Evolutionary conservation across 1,140 invertebrate species (phyloP).

Genomic region (Zelostemma sp.): DNA sequence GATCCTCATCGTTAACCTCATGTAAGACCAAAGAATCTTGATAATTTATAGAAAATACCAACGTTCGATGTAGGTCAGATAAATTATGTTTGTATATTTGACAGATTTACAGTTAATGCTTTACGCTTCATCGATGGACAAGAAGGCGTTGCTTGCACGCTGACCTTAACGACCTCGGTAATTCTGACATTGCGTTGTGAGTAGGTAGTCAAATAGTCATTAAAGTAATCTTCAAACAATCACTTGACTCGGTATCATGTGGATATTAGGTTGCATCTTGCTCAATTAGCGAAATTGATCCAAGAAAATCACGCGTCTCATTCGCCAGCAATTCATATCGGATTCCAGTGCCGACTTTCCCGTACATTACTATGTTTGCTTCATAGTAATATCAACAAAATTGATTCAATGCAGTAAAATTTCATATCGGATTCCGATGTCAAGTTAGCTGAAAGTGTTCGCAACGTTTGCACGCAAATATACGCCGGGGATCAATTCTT

Average conservation of each 20-base stretch:
- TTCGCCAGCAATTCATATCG: no score
- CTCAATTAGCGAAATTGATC: no score
- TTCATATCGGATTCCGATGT: no score
- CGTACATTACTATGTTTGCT: no score
- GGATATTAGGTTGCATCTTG: no score
- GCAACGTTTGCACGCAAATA: no score
- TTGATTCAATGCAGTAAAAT: no score
- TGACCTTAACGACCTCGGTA: constrained; percentile 35
- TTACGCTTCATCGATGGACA: constrained; percentile 47
- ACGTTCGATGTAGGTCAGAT: constrained; percentile 1
- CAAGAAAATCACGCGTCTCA: no score
- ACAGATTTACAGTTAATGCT: constrained; percentile 34
- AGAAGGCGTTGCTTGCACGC: constrained; percentile 43
- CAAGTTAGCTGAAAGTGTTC: no score
- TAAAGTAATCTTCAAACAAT: constrained; percentile 19
- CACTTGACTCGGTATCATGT: constrained; percentile 6
- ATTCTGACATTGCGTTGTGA: constrained; percentile 24
- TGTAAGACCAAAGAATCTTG: neutral
- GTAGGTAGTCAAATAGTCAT: constrained; percentile 13
- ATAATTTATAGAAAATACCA: neutral
- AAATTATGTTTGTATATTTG: constrained; percentile 13
- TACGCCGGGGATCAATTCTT: no score
- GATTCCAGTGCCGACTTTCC: no score
- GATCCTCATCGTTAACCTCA: neutral
- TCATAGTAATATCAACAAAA: no score